A percentile compares a stretch with the other conserved stretches of the same genome.
Evolutionary conservation across 92 coral and sea anemone genomes (phyloP).

Genomic region (Actinostola sp.): DNA sequence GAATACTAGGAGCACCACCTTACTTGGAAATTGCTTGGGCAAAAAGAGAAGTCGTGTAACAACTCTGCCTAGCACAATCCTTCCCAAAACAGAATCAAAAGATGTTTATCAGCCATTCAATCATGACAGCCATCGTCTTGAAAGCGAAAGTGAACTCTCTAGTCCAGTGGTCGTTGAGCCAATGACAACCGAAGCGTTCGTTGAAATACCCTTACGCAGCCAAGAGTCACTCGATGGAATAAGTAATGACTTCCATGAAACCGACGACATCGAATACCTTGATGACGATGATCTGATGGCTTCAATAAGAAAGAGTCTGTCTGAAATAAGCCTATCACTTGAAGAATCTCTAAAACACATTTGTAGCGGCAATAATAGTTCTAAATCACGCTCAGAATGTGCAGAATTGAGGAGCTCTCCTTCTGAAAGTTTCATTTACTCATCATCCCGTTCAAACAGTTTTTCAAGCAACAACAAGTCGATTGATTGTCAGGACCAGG

Average conservation of each 20-base stretch:
- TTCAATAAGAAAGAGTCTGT: conserved; percentile 11
- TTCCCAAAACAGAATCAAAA: no score
- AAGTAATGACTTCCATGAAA: not conserved
- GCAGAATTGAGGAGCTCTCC: not conserved
- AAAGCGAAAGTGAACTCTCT: not conserved
- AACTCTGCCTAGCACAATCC: no score
- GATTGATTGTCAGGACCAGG: conserved; percentile 5
- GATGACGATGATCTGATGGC: conserved; percentile 31
- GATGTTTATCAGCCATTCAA: not conserved
- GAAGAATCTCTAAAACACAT: conserved; percentile 8
- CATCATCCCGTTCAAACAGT: conserved; percentile 21
- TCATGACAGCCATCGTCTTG: not conserved
- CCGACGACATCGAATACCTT: conserved; percentile 26
- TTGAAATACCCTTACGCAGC: not conserved
- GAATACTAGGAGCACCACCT: not conserved
- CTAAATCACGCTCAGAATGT: not conserved
- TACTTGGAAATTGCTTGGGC: no score
- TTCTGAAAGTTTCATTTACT: conserved; percentile 27
- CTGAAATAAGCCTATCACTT: conserved; percentile 23
- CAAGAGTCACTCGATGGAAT: not conserved
- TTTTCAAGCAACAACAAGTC: conserved; percentile 15
- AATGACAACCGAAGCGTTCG: not conserved
- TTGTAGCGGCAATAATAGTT: not conserved
- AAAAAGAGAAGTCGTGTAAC: no score
- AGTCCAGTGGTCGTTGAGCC: not conserved